A percentile compares a stretch with the other conserved stretches of the same genome.
Evolutionary conservation across 1,140 invertebrate genomes (phyloP).

Genomic region (Atta cephalotes): DNA sequence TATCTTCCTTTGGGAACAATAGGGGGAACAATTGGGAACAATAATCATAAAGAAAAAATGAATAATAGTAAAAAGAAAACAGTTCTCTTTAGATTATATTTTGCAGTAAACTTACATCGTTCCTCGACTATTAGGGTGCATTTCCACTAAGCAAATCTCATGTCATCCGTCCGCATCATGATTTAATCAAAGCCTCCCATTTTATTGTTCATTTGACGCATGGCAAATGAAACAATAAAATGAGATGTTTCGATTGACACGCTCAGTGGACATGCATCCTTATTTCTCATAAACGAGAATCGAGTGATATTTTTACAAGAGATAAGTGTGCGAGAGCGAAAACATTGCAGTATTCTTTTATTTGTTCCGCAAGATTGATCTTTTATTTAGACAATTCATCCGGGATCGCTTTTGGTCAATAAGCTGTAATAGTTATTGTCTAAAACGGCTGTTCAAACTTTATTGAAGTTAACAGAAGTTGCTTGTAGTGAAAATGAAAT

Average conservation of each 20-base stretch:
- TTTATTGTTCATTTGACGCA: no score
- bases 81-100: not conserved
- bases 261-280: not conserved
- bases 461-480: slow-evolving; percentile 37
- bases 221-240: no score
- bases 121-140: not conserved
- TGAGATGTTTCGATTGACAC: no score
- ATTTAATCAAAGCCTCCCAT: no score
- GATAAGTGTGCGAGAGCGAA: slow-evolving; percentile 14
- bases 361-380: slow-evolving; percentile 22
- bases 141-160: no score
- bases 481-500: slow-evolving; percentile 29
- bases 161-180: no score
- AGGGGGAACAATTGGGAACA: no score
- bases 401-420: slow-evolving; percentile 42
- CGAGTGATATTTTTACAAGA: slow-evolving; percentile 28
- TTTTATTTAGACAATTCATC: slow-evolving; percentile 40
- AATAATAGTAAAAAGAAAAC: no score
- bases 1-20: not conserved
- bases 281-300: not conserved
- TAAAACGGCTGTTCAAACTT: slow-evolving; percentile 27
- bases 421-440: slow-evolving; percentile 17
- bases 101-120: not conserved
- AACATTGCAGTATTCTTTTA: slow-evolving; percentile 34
- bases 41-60: not conserved